Evolutionary conservation across 2,888 invertebrate genomes (phyloP).

Genomic region (Hypena proboscidalis): DNA sequence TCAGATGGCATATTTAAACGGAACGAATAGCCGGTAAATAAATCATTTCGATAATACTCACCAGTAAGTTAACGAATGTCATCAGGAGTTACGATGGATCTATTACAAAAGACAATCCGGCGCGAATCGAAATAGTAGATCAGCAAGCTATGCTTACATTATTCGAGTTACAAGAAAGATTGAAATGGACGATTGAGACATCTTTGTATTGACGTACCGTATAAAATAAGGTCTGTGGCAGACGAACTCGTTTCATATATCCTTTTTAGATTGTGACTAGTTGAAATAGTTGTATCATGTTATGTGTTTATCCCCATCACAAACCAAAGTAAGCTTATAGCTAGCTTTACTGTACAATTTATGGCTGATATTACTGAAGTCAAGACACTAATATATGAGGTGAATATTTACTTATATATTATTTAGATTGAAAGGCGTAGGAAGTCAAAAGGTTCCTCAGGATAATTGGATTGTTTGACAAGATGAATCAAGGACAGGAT

Average conservation of each 20-base stretch:
- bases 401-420: too few relatives aligned
- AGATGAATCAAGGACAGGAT: too few relatives aligned
- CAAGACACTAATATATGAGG: too few relatives aligned
- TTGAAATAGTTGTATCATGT: not conserved
- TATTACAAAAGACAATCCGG: conserved; percentile 25
- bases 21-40: conserved; percentile 15
- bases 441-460: too few relatives aligned
- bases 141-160: conserved; percentile 7
- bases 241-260: conserved; percentile 19
- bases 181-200: not conserved
- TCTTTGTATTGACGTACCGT: not conserved
- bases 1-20: conserved; percentile 9
- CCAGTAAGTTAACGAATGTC: conserved; percentile 15
- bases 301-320: not conserved
- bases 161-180: conserved; percentile 1
- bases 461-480: not conserved
- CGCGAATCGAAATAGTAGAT: conserved; percentile 21
- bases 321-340: not conserved
- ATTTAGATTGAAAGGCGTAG: too few relatives aligned
- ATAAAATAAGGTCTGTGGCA: not conserved
- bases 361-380: not conserved
- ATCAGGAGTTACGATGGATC: conserved; percentile 24
- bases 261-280: conserved; percentile 3
- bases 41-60: conserved; percentile 7
- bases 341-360: not conserved